Evolutionary conservation across 2,113 vertebrate genomes (phyloP), one percentile per base, ranked within the genome.

Genomic region (Aegithalos caudatus): DNA sequence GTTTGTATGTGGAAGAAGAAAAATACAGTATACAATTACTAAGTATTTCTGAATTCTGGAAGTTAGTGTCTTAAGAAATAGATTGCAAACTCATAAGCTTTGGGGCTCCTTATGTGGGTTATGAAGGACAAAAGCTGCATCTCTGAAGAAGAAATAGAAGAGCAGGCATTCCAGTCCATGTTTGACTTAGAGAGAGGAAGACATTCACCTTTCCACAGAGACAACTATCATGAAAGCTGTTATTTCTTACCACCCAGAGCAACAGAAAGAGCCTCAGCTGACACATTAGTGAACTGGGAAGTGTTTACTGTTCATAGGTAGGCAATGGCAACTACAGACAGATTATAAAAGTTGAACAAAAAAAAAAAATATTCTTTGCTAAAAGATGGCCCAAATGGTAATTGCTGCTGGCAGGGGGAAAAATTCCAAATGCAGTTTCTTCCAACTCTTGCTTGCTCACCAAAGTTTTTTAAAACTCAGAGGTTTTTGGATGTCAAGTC

Each of bases 261-360:
- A 92, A 66, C 8, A 40, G 21, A 10, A 85, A 37, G 20, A 81
- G 19, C 16, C 42, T 96, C 60, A 65, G 33, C 20, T 85, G 57
- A 82, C n/a, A 69, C 16, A 19, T 88, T 80, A 77, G 29, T 56
- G 57, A 90, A 82, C 7, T 88, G 79, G 40, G 92, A 74, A n/a
- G 57, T 50, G 14, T 31, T 82, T 64, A 24, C 21, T 50, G 8
- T 71, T 96, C 85, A 57, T 37, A 64, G 40, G 37, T 50, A 71
- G 44, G 35, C 61, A 85, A 62, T 90, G 69, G 42, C 33, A 11
- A 72, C 17, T 66, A 35, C 12, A 83, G 56, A 21, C 35, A 90
- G 42, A 84, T 79, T 78, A 65, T 88, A 62, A 69, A 79, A 96
- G 24, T 57, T 92, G 61, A 95, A 79, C 6, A 60, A 76, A 62